phyloP scores from a whole-genome alignment of 2,113 vertebrate species.

The Centrocercus urophasianus region DNA sequence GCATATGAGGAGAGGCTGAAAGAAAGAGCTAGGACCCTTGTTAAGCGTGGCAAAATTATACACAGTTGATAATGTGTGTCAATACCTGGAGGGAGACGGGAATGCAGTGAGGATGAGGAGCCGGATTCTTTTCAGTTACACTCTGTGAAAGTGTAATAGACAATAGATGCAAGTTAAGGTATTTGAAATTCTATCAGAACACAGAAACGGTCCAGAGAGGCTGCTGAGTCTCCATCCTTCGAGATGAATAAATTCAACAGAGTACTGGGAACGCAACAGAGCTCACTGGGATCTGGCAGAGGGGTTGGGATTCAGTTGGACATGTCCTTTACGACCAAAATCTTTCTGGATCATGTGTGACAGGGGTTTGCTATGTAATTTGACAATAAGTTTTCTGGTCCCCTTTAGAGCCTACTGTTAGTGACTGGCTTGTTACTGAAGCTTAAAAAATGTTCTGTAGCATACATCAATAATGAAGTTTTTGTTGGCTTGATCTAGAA shows the following conservation, averaged over 20 bases:
- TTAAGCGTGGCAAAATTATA: background rate
- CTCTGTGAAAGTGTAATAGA: background rate
- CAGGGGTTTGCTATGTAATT: background rate
- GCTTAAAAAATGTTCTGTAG: background rate
- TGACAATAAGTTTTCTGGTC: background rate
- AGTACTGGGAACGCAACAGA: background rate
- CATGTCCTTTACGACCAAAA: background rate
- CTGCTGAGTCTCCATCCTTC: background rate
- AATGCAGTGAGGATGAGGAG: background rate
- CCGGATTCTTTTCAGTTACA: background rate
- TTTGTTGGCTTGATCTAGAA: background rate
- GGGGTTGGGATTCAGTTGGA: accelerated
- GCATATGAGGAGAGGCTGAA: background rate
- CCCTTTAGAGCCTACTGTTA: background rate
- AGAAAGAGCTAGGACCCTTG: background rate
- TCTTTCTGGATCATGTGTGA: background rate
- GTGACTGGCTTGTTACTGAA: background rate
- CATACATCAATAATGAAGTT: accelerated
- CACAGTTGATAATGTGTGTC: background rate
- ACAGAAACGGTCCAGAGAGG: no score
- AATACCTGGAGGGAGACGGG: background rate
- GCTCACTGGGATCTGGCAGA: background rate
- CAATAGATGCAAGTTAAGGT: background rate
- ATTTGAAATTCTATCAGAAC: background rate
- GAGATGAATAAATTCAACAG: background rate